Conservation (phyloP, 2,797 vertebrate genomes). For the Myotis myotis region DNA sequence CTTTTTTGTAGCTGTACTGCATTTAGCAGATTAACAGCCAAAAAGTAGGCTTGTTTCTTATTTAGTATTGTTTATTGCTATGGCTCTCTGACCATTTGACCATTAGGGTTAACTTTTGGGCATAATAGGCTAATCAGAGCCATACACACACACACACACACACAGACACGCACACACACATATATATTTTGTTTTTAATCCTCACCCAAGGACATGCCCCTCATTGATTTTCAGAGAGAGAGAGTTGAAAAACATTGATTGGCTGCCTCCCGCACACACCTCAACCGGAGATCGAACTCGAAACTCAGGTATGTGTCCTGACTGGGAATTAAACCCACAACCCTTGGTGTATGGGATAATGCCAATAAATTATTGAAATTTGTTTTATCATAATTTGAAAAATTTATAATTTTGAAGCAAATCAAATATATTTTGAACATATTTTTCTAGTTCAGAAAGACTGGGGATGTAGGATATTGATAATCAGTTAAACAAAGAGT, state of each 20-base stretch:
- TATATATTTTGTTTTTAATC: not conserved
- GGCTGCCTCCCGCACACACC: not conserved
- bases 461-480: not conserved
- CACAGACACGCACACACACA: no score
- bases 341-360: no score
- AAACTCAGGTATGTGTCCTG: not conserved
- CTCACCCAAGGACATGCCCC: not conserved
- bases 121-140: not conserved
- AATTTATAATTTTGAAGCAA: not conserved
- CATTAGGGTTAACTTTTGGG: not conserved
- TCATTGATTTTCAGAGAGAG: not conserved
- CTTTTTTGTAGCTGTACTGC: not conserved
- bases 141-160: no score
- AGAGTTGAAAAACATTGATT: not conserved
- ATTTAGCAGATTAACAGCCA: not conserved
- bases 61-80: not conserved
- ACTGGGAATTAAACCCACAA: no score
- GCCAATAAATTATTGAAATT: conserved; percentile 19
- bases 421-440: not conserved
- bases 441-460: not conserved
- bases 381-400: not conserved
- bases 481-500: not conserved
- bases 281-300: not conserved
- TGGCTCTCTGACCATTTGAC: not conserved
- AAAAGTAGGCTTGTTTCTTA: not conserved